Base-by-base conservation (phyloP, 2,113 vertebrate genomes). In the Colistium nudipinnis region DNA sequence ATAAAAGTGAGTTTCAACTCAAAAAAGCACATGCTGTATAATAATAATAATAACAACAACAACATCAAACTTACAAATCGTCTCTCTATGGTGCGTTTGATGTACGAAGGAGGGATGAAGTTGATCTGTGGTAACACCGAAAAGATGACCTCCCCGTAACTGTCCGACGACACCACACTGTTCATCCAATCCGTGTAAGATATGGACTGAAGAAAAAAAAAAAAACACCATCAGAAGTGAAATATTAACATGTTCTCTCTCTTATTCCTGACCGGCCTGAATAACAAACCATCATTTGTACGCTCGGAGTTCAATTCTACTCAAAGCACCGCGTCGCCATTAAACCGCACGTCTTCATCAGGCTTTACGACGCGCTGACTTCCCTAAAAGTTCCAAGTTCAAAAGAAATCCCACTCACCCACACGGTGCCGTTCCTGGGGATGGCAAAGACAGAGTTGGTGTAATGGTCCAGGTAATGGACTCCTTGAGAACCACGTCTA, bases 121-220 rank as follows among this genome's bases (percentile, higher is more conserved):
- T 81, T 77, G 63, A 96, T 87, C 59, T 91, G 90, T 0, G 95
- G 95, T 64, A 98, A 78, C 57, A 96, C 62, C 0, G 92, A 85
- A 16, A 94, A 83, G 65, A 97, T 93, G 72, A 98, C 91, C 61
- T 98, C 97, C 0, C 98, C 98, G 0, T 92, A 87, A 70, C 87
- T 85, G 82, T 99, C 98, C 3, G 93, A 91, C 0, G 95, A 92
- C 7, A 92, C 90, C 51, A 95, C 62, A 0, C 91, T 66, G 87
- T 96, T 95, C 62, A 98, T 65, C 98, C 97, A 98, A 63, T 99
- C 96, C 0, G 94, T 95, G 87, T 94, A 93, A 0, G 96, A 97
- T 10, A 97, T 79, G 82, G 96, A 97, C 98, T 99, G 90, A 53
- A 62, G 0, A 4, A 76, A 14, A 24, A 80, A 13, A 70, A 2